phyloP scores from a whole-genome alignment of 2,888 invertebrate genomes.

The Lathronympha strigana region DNA sequence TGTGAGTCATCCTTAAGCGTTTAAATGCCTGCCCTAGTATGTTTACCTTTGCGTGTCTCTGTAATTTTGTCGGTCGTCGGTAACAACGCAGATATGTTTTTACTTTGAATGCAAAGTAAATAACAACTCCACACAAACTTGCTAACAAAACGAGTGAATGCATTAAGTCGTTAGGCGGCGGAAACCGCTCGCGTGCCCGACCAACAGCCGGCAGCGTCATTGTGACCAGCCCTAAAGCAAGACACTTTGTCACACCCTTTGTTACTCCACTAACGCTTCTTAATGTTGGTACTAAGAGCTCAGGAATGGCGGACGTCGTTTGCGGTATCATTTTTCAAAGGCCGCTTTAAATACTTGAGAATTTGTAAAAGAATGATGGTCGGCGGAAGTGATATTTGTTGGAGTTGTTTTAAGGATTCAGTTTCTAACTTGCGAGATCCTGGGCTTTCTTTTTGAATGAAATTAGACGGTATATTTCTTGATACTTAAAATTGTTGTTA shows the following conservation, averaged over 20 bases:
- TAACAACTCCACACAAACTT: slow-evolving; percentile 7
- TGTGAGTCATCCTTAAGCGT: too few species aligned
- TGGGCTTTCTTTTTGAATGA: neutral
- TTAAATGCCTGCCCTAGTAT: too few species aligned
- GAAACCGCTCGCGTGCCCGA: slow-evolving; percentile 58
- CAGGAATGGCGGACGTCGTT: slow-evolving; percentile 63
- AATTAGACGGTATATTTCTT: neutral
- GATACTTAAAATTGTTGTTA: too few species aligned
- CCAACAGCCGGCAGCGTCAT: slow-evolving; percentile 59
- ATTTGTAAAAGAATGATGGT: slow-evolving; percentile 21
- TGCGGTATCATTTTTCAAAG: slow-evolving; percentile 53
- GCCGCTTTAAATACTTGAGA: slow-evolving; percentile 38
- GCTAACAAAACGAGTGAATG: slow-evolving; percentile 61
- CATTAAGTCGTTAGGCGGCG: slow-evolving; percentile 72
- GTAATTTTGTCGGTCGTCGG: neutral
- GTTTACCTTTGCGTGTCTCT: too few species aligned
- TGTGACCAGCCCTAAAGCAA: slow-evolving; percentile 59
- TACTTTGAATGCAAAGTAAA: neutral
- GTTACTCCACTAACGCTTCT: slow-evolving; percentile 73
- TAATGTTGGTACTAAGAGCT: slow-evolving; percentile 64
- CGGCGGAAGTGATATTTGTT: neutral
- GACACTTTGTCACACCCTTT: slow-evolving; percentile 76
- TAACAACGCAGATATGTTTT: neutral
- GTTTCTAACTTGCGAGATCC: neutral
- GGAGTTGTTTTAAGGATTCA: slow-evolving; percentile 14